phyloP scores from a whole-genome alignment of 1,140 invertebrate genomes.

The Diabrotica virgifera region DNA sequence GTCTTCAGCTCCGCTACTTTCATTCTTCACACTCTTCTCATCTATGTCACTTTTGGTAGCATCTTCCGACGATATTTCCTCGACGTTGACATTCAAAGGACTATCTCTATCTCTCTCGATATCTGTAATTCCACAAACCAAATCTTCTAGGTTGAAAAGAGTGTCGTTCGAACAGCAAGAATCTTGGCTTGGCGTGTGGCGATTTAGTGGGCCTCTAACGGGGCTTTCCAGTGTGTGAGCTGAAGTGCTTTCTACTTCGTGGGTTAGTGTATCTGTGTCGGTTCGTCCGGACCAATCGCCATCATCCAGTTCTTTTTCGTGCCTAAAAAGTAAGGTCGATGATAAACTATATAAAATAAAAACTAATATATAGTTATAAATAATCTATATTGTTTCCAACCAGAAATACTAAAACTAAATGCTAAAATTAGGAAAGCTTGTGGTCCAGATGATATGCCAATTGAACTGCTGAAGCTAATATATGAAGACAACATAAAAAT shows the following conservation, averaged over 20 bases:
- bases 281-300: constrained; percentile 40
- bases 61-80: neutral
- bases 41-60: neutral
- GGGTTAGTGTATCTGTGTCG: constrained; percentile 17
- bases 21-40: constrained; percentile 10
- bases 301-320: constrained; percentile 26
- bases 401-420: too few relatives aligned
- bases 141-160: constrained; percentile 58
- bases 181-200: constrained; percentile 58
- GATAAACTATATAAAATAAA: neutral
- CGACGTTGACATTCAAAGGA: neutral
- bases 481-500: too few relatives aligned
- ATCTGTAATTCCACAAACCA: constrained; percentile 25
- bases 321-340: neutral
- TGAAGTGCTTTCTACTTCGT: constrained; percentile 31
- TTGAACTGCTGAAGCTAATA: too few relatives aligned
- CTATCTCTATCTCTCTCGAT: constrained; percentile 14
- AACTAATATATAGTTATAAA: neutral
- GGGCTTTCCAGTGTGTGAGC: constrained; percentile 36
- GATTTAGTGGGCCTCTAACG: constrained; percentile 38
- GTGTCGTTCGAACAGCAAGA: constrained; percentile 62
- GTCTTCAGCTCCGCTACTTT: constrained; percentile 11
- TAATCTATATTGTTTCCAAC: too few relatives aligned
- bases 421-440: too few relatives aligned
- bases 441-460: too few relatives aligned